Percentiles rank a stretch among this genome's conserved stretches.
These are phyloP conservation scores for Paelopatides confundens DNA, from an alignment of 53 echinoderm and acorn worm genomes.

Conservation along the genomic window DNA sequence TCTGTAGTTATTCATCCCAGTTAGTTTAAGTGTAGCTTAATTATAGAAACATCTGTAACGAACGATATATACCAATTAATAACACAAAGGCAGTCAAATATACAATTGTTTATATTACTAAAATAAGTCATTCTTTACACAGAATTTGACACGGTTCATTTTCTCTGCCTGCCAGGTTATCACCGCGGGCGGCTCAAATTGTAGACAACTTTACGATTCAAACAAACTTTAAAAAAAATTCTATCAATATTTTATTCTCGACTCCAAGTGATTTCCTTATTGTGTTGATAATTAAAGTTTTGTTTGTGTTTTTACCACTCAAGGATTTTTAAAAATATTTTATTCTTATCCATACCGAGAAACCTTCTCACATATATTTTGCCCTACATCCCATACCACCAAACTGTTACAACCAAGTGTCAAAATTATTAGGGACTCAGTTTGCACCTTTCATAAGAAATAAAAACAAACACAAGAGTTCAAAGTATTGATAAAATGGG, in stretches of 20 bases:
- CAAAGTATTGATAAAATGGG: neutral
- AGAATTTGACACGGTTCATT: no score
- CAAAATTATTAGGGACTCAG: constrained; percentile 14
- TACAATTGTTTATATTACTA: no score
- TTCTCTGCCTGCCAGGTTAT: no score
- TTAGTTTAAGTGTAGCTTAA: no score
- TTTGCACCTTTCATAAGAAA: constrained; percentile 35
- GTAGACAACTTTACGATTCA: neutral
- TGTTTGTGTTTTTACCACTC: constrained; percentile 6
- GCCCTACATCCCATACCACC: neutral
- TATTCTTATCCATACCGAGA: neutral
- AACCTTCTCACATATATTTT: neutral
- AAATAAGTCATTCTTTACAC: no score
- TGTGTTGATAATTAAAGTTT: constrained; percentile 13
- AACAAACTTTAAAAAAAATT: neutral
- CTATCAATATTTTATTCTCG: constrained; percentile 31
- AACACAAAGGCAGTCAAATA: no score
- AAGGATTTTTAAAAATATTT: neutral
- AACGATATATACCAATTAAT: no score
- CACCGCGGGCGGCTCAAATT: neutral
- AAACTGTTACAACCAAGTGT: neutral
- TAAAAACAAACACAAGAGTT: constrained; percentile 20
- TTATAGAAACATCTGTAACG: no score
- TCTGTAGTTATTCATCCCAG: no score
- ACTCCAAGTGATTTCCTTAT: neutral